Evolutionary conservation across 2,113 vertebrate genomes (phyloP).

Genomic region (Galemys pyrenaicus): DNA sequence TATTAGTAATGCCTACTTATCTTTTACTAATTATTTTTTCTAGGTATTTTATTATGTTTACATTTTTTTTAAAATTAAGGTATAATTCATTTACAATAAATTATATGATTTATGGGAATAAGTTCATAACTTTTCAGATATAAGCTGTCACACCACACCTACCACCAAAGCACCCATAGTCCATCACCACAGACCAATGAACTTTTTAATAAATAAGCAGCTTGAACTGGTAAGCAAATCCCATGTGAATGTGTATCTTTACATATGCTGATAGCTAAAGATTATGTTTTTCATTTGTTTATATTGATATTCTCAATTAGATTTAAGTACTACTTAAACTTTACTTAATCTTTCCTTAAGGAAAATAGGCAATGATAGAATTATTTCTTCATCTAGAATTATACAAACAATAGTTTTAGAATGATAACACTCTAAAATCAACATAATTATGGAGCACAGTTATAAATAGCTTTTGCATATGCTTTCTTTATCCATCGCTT

Average conservation of each 20-base stretch:
- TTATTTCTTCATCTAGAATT: neutral
- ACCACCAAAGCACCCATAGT: neutral
- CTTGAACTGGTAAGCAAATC: neutral
- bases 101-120: too few species aligned
- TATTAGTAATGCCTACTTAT: neutral
- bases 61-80: too few species aligned
- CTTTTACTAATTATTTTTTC: neutral
- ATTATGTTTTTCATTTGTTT: neutral
- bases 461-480: neutral
- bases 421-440: neutral
- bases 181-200: too few species aligned
- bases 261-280: neutral
- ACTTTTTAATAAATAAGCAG: neutral
- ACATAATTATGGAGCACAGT: neutral
- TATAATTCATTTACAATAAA: too few species aligned
- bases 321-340: neutral
- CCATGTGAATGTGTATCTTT: neutral
- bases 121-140: too few species aligned
- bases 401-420: neutral
- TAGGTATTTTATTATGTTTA: neutral
- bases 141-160: too few species aligned
- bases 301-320: slow-evolving; percentile 40
- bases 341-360: neutral
- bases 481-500: neutral
- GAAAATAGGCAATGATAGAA: neutral